A percentile compares a stretch with the other conserved stretches of the same genome.
These are phyloP conservation scores for Subanguina moxae DNA, from an alignment of 1,140 invertebrate species.

Conservation along the genomic window DNA sequence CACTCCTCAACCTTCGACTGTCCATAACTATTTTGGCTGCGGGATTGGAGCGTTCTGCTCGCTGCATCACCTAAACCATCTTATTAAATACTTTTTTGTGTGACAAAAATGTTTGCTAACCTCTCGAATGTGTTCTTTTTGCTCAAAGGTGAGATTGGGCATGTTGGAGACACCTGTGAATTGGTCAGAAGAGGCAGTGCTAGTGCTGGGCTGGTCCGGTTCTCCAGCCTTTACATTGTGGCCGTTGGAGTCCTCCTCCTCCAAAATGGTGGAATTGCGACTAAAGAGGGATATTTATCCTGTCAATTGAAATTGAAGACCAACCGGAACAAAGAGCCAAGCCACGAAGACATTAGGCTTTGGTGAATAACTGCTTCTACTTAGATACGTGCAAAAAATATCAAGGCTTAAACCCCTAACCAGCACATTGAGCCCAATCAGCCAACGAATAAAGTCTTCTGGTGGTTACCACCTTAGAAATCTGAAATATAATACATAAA, in stretches of 20 bases:
- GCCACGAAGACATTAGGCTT: neutral
- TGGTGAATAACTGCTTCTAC: neutral
- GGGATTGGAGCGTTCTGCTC: slow-evolving; percentile 26
- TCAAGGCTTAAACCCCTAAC: too few species aligned
- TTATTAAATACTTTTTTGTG: neutral
- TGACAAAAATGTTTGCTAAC: slow-evolving; percentile 9
- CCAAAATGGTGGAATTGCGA: neutral
- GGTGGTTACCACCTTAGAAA: too few species aligned
- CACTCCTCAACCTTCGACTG: slow-evolving; percentile 8
- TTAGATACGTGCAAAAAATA: too few species aligned
- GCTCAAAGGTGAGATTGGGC: slow-evolving; percentile 23
- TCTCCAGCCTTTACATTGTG: neutral
- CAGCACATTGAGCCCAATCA: too few species aligned
- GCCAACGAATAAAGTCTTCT: too few species aligned
- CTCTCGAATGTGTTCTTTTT: slow-evolving; percentile 32
- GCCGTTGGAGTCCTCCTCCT: neutral
- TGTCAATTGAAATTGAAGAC: neutral
- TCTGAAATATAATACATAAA: too few species aligned
- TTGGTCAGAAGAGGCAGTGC: neutral
- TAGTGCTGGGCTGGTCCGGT: neutral
- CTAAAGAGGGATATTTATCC: neutral
- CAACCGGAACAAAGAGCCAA: neutral
- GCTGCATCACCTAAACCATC: slow-evolving; percentile 19
- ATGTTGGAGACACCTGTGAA: slow-evolving; percentile 9
- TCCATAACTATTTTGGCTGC: slow-evolving; percentile 28